Evolutionary conservation across 2,888 invertebrate genomes (phyloP), one percentile per base, ranked within the genome.

Genomic region (Microplitis manilae): DNA sequence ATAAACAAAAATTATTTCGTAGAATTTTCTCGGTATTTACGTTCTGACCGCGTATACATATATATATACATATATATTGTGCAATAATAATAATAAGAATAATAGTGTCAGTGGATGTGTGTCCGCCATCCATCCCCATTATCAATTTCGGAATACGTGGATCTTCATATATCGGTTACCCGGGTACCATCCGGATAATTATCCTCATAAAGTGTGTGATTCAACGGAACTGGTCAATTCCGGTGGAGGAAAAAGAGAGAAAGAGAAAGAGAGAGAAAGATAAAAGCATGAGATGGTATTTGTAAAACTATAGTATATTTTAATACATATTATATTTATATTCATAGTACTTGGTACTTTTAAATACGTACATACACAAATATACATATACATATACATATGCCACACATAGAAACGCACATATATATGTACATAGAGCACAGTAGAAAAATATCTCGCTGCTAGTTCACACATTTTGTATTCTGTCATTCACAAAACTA

Each of bases 181-280:
- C 73, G 59, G 65, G 60, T 13, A 50, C 65, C 65, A 65, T 30
- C 30, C 67, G 50, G 38, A 67, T 76, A 71, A 76, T 72, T 72
- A 72, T 76, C 72, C 20, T 68, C 40, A 73, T 77, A 77, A 69
- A 73, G 73, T 77, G 70, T 65, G 73, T 65, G 73, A 73, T 74
- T 73, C 73, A 77, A 74, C 77, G 77, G 77, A 77, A 77, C 77
- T 77, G 60, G 73, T 62, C 73, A 73, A 77, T 77, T 77, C 77
- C 77, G 68, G 73, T 77, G 70, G 59, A 50, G 30, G 30, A 30
- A 65, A 38, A 9, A 50, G 65, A 50, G 62, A 41, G 62, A 50
- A 5, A 50, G 8, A 50, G 8, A 8, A 50, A 38, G 17, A 50
- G 65, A 50, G 62, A 41, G 62, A 50, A 5, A 50, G 8, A 50